Evolutionary conservation across 2,888 invertebrate species (phyloP), one percentile per base, ranked within the genome.

Genomic region (Pachydiplax longipennis): DNA sequence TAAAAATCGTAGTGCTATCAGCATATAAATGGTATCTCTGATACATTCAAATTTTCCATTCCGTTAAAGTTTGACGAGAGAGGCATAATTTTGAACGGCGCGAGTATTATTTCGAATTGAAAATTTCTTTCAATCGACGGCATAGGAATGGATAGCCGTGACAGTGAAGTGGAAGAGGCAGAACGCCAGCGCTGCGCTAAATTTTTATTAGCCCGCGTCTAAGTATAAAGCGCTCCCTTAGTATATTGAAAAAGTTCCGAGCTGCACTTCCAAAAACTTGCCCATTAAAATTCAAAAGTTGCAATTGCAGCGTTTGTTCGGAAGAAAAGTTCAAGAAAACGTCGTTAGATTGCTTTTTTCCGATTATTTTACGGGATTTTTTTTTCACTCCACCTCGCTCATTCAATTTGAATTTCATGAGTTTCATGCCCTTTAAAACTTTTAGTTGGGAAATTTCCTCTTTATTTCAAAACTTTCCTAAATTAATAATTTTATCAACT

Each of bases 211-310:
- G 35, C 12, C 58, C 35, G 18, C 6, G 83, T 22, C 25, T 3
- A 83, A 31, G 48, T 31, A 83, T 83, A 44, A 83, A 31, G 15
- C 35, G 15, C 31, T 83, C 25, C 15, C 61, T 35, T 83, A 58
- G 58, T 83, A 83, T 83, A 83, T 83, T 83, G 83, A 83, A 83
- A 83, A 83, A 83, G 83, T 83, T 83, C 83, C 58, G 12, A 22
- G 53, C 31, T 58, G 48, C 83, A 31, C 83, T 83, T 83, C 35
- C 35, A 83, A 73, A 83, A 83, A 83, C 83, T 83, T 83, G 35
- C 83, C 83, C 83, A 58, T 83, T 58, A 83, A 83, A 83, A 58
- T 83, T 58, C 25, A 83, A 53, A 35, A 83, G 58, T 83, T 53
- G 83, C 83, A 83, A 58, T 83, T 83, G 58, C 83, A 48, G 15